Evolutionary conservation across 2,113 vertebrate species (phyloP).

Genomic region (Cebus imitator): DNA sequence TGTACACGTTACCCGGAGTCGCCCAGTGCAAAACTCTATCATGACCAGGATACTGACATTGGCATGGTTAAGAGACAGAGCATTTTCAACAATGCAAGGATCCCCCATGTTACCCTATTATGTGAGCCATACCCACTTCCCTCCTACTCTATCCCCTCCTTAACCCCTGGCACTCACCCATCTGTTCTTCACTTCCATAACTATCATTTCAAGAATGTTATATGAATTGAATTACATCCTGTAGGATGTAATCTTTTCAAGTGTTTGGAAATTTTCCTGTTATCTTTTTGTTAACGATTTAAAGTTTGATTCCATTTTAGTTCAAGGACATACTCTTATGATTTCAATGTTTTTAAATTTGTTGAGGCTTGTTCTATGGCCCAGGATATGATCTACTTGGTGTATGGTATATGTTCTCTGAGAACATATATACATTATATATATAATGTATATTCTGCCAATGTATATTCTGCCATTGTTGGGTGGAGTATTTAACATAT

Average conservation of each 20-base stretch:
- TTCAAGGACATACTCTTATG: background rate
- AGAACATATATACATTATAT: background rate
- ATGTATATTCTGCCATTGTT: background rate
- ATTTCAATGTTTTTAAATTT: background rate
- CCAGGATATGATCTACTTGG: background rate
- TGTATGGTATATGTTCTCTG: background rate
- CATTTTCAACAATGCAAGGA: background rate
- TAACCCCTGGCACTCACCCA: background rate
- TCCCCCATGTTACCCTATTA: background rate
- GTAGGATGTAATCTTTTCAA: background rate
- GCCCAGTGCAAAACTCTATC: background rate
- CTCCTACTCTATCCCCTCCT: background rate
- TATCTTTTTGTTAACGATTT: constrained; percentile 2
- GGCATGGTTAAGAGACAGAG: background rate
- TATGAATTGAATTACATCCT: background rate
- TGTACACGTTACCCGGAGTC: background rate
- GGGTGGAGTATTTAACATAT: background rate
- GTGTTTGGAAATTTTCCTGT: background rate
- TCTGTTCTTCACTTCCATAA: background rate
- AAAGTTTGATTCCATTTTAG: background rate
- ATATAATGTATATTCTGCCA: background rate
- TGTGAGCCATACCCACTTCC: background rate
- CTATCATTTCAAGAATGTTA: background rate
- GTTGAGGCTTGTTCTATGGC: background rate
- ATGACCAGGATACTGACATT: background rate